Evolutionary conservation across 1,140 invertebrate genomes (phyloP), one percentile per base, ranked within the genome.

Genomic region (Caenorhabditis briggsae): DNA sequence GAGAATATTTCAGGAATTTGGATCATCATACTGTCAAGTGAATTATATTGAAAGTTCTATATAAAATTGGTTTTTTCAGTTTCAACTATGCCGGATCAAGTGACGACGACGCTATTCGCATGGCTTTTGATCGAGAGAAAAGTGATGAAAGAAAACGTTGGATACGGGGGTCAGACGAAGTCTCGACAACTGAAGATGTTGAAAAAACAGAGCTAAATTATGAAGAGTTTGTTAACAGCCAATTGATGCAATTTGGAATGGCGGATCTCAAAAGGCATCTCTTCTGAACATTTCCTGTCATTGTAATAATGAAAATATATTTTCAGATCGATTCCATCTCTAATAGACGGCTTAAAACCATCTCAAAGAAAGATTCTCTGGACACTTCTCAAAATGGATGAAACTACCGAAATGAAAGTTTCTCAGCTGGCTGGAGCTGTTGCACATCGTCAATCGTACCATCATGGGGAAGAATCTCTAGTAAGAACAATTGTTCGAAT

Each of bases 1-100:
- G 98, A 93, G 97, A 98, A 93, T 99, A 99, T 92, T 99, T 99
- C 92, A 94, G 95, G 90, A 96, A 99, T 92, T 98, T 99, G 96
- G 93, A 95, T 0, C 94, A 97, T 33, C 97, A 99, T 93, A 94
- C 96, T 70, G 98, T 99, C 88, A 94, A 94, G 11, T 99, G 98
- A 50, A 33, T 78, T 6, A 23, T 0, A 23, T n/a, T 3, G 3
- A 59, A 59, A n/a, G 3, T 20, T 2, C 41, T 16, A 65, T 14
- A 33, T 16, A 14, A 41, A 11, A 53, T 14, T 41, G 8, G 50
- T 78, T 50, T 50, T 25, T 78, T 78, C 70, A 78, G 70, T 78
- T 78, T 78, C 18, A 78, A 78, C 20, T 78, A 78, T 46, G 50
- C 70, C 14, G 70, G 70, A 2, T 12, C 46, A 0, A 23, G 5